Evolutionary conservation across 2,113 vertebrate species (phyloP), one percentile per base, ranked within the genome.

Genomic region (Tupaia tana): DNA sequence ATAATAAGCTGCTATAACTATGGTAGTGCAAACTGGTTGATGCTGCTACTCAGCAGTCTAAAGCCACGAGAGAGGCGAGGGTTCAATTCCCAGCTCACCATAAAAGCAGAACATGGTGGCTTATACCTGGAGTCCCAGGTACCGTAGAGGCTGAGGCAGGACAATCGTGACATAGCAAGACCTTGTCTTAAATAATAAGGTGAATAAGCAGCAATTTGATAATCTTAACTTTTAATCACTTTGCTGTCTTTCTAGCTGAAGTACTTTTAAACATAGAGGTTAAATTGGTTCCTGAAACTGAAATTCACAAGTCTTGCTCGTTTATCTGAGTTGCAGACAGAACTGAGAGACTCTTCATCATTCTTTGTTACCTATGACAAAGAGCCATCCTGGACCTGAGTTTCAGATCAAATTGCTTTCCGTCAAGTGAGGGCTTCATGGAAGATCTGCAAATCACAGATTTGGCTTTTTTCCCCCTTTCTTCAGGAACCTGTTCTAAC

Each of bases 181-280:
- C 43, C 43, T 43, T 6, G 3, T 43, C 43, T 43, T 6, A 43
- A 43, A n/a, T n/a, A n/a, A n/a, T n/a, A 69, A 78, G 25, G 11
- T 81, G 93, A 93, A 86, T 63, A 84, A 86, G 54, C 54, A 93
- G 54, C 13, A n/a, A 71, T 66, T 85, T 84, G 71, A 86, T 77
- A 74, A 61, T 61, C 31, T 88, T 54, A 77, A 69, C 71, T 84
- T 93, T 69, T 74, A 85, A 82, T 88, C 15, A 80, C 20, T n/a
- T 88, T 71, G 31, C 34, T 87, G 89, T 61, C n/a, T 87, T 79
- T 67, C 56, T 94, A 86, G 18, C n/a, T 29, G 77, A 20, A 83
- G 43, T 4, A 29, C 20, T 82, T 73, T 22, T 82, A 59, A 59
- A 56, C 58, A 66, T 64, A 82, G 82, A 90, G 31, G 34, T 69